Evolutionary conservation across 2,797 vertebrate species (phyloP).

Genomic region (Neopelma chrysocephalum): DNA sequence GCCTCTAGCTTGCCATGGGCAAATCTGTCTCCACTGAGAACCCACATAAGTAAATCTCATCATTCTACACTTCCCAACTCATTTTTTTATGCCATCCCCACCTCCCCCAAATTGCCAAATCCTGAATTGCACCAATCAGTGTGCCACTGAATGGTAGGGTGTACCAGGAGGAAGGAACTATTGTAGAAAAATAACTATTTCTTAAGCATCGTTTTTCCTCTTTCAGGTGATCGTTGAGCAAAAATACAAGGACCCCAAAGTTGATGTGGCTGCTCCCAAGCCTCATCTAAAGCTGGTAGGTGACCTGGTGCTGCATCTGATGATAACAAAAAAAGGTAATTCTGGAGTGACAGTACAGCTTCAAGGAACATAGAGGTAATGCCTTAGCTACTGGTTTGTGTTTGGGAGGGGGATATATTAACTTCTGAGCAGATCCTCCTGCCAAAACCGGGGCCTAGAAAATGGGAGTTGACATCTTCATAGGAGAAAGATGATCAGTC

Average conservation of each 20-base stretch:
- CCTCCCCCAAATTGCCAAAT: not conserved
- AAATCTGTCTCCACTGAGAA: not conserved
- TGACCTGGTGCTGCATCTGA: not conserved
- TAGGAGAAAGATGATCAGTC: not conserved
- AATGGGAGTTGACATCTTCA: not conserved
- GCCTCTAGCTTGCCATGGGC: not conserved
- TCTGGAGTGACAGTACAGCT: not conserved
- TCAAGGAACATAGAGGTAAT: not conserved
- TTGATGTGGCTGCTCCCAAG: not conserved
- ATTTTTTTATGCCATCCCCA: not conserved
- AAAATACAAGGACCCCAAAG: not conserved
- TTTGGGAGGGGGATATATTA: not conserved
- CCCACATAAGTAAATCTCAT: not conserved
- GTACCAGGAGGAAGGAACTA: not conserved
- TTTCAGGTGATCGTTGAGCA: constrained; percentile 2
- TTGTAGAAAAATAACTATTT: not conserved
- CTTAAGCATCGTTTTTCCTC: not conserved
- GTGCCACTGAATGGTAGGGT: not conserved
- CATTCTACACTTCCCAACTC: not conserved
- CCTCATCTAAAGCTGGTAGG: constrained; percentile 22
- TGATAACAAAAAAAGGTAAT: not conserved
- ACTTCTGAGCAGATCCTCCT: not conserved
- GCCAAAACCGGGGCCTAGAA: not conserved
- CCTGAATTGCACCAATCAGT: not conserved
- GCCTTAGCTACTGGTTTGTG: not conserved